A percentile compares a stretch with the other conserved stretches of the same genome.
Evolutionary conservation across 2,113 vertebrate genomes (phyloP).

Genomic region (Puma concolor): DNA sequence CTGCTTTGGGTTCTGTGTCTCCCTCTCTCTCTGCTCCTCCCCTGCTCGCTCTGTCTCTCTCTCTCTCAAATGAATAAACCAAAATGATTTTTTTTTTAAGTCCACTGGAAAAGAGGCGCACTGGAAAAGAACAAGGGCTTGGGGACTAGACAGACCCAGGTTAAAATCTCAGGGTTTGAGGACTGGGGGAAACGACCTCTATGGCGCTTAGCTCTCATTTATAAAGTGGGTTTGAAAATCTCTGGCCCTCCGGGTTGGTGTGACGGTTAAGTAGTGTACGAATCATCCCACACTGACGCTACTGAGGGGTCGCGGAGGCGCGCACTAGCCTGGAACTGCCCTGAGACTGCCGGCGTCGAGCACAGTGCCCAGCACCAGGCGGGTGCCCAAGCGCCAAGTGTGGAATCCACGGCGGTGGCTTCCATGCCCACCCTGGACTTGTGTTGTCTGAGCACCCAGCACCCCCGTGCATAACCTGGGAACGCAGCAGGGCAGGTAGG

Average conservation of each 20-base stretch:
- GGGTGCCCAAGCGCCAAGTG: neutral
- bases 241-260: neutral
- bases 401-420: neutral
- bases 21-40: neutral
- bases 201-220: neutral
- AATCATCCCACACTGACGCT: neutral
- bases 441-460: neutral
- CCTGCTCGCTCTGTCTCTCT: neutral
- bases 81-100: neutral
- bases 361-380: neutral
- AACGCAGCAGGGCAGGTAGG: fast-evolving
- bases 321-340: neutral
- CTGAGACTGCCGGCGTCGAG: neutral
- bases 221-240: neutral
- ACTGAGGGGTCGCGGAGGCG: neutral
- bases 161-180: neutral
- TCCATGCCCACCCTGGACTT: neutral
- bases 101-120: neutral
- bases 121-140: neutral
- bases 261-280: neutral
- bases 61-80: neutral
- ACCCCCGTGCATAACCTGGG: neutral
- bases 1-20: neutral
- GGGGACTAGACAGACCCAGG: neutral
- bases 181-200: neutral